Evolutionary conservation across 2,797 vertebrate genomes (phyloP).

Genomic region (Phaenicophaeus curvirostris): DNA sequence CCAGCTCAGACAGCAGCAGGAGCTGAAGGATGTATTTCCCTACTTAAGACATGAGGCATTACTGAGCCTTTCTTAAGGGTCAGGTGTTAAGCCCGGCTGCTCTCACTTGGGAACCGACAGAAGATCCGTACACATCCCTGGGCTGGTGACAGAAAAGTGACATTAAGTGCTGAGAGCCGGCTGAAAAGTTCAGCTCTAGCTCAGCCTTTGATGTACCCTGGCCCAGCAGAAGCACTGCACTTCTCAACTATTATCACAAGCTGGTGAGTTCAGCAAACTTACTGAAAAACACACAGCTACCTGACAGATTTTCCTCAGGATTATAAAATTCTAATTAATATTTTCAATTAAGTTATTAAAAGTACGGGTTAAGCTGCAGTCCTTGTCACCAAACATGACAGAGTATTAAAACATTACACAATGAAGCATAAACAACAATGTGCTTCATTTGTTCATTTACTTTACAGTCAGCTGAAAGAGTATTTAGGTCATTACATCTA

Average conservation of each 20-base stretch:
- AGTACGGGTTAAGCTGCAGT: background rate
- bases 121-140: background rate
- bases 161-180: background rate
- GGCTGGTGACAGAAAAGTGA: background rate
- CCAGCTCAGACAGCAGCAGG: background rate
- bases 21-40: background rate
- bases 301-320: background rate
- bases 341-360: constrained; percentile 16
- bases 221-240: background rate
- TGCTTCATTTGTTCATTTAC: constrained; percentile 42
- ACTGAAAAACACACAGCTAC: rapidly evolving
- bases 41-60: rapidly evolving
- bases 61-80: background rate
- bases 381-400: constrained; percentile 22
- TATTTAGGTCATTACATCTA: constrained; percentile 55
- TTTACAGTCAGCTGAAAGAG: constrained; percentile 40
- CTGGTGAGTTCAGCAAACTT: background rate
- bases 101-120: background rate
- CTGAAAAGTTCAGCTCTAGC: background rate
- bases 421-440: constrained; percentile 39
- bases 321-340: background rate
- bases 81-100: background rate
- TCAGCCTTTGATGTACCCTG: background rate
- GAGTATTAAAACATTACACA: constrained; percentile 48
- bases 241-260: background rate